phyloP scores from a whole-genome alignment of 2,888 invertebrate genomes.

The Epinotia ramella region DNA sequence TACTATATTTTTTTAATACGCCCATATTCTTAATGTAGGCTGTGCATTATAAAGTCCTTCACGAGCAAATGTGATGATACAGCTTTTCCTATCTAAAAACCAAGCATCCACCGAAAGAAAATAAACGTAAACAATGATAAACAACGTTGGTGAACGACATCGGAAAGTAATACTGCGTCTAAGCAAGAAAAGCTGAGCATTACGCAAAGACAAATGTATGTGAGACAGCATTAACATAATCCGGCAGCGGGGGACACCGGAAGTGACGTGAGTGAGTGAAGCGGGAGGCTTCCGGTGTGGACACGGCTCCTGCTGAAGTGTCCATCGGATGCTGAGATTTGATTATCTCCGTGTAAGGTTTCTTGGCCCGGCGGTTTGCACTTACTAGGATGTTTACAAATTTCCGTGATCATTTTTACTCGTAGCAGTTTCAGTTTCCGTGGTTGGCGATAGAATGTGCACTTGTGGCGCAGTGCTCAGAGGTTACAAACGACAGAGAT shows the following conservation, averaged over 20 bases:
- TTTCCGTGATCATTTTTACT: background rate
- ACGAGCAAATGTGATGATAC: background rate
- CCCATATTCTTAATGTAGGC: too few relatives aligned
- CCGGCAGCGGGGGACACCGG: constrained; percentile 72
- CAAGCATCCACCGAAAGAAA: constrained; percentile 48
- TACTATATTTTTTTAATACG: too few relatives aligned
- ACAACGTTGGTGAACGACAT: constrained; percentile 68
- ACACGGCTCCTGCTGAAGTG: constrained; percentile 44
- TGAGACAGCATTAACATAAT: constrained; percentile 80
- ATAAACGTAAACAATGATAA: constrained; percentile 71
- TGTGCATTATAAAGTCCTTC: too few relatives aligned
- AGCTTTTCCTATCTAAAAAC: background rate
- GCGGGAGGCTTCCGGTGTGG: constrained; percentile 59
- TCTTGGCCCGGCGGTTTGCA: constrained; percentile 35
- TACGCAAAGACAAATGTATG: constrained; percentile 80
- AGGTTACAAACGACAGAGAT: background rate
- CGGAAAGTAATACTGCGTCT: constrained; percentile 71
- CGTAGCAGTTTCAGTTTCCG: constrained; percentile 1
- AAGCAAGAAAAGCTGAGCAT: constrained; percentile 67
- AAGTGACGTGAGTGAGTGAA: constrained; percentile 68
- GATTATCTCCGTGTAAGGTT: constrained; percentile 54
- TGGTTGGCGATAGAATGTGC: background rate
- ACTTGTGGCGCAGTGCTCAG: too few relatives aligned
- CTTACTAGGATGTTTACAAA: constrained; percentile 38
- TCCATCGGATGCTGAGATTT: constrained; percentile 62